phyloP scores from a whole-genome alignment of 2,797 vertebrate species.

The Eleutherodactylus coqui region DNA sequence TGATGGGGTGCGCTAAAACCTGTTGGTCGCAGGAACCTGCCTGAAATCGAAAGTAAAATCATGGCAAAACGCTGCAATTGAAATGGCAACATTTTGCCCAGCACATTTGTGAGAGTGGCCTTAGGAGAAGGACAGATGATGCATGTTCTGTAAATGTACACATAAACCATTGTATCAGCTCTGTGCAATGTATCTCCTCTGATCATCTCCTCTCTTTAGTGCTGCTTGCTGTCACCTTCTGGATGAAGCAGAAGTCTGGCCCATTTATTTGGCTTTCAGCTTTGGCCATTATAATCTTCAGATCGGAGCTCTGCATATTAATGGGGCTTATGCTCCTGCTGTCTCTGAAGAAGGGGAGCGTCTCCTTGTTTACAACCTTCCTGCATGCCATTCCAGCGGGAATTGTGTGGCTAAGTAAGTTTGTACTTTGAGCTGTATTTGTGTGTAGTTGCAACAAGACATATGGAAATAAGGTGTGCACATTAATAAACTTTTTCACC shows the following conservation, averaged over 20 bases:
- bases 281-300: constrained; percentile 88
- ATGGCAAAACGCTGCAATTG: too few relatives aligned
- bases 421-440: neutral
- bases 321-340: constrained; percentile 89
- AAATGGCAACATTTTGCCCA: too few relatives aligned
- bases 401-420: constrained; percentile 85
- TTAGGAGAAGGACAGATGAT: too few relatives aligned
- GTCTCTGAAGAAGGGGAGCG: constrained; percentile 77
- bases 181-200: too few relatives aligned
- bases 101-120: too few relatives aligned
- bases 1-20: too few relatives aligned
- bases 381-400: constrained; percentile 85
- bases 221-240: constrained; percentile 85
- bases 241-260: constrained; percentile 85
- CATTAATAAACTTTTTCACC: neutral
- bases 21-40: too few relatives aligned
- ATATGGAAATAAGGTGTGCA: neutral
- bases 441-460: neutral
- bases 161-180: too few relatives aligned
- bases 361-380: constrained; percentile 78
- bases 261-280: constrained; percentile 89
- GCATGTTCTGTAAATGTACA: neutral
- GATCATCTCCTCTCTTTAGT: constrained; percentile 71
- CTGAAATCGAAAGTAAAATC: too few relatives aligned
- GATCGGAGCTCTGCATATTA: constrained; percentile 89